Percentiles rank a stretch among this genome's conserved stretches.
These are phyloP conservation scores for Parnassius glacialis DNA, from an alignment of 2,888 invertebrate genomes.

Conservation along the genomic window DNA sequence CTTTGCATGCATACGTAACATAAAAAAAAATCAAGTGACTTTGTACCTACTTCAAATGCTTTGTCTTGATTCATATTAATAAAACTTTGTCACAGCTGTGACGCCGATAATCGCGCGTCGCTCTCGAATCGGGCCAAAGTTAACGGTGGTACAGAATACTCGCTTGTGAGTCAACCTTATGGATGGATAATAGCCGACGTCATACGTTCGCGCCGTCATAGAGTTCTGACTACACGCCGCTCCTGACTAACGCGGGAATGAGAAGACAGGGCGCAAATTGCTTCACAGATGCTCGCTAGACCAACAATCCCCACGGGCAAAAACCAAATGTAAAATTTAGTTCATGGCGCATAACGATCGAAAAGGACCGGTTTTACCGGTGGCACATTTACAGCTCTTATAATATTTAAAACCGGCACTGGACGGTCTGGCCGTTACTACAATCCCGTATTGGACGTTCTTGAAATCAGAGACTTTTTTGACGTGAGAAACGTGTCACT, in stretches of 20 bases:
- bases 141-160: constrained; percentile 67
- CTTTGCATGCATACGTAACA: too few species aligned
- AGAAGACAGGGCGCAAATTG: constrained; percentile 12
- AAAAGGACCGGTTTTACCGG: constrained; percentile 20
- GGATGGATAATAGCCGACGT: constrained; percentile 45
- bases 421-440: constrained; percentile 3
- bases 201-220: constrained; percentile 42
- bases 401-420: constrained; percentile 17
- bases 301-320: not conserved
- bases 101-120: constrained; percentile 30
- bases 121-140: constrained; percentile 38
- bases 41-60: too few species aligned
- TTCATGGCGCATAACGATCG: constrained; percentile 12
- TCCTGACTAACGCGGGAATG: constrained; percentile 40
- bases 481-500: constrained; percentile 15
- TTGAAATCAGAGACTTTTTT: constrained; percentile 12
- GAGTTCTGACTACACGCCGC: constrained; percentile 30
- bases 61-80: too few species aligned
- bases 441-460: constrained; percentile 1
- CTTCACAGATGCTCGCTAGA: constrained; percentile 1
- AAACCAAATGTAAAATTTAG: not conserved
- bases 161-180: constrained; percentile 64
- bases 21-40: too few species aligned
- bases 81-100: too few species aligned
- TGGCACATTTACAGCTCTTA: constrained; percentile 11